A percentile compares a stretch with the other conserved stretches of the same genome.
Conservation (phyloP, 2,113 vertebrate species). For the Lagopus muta region DNA sequence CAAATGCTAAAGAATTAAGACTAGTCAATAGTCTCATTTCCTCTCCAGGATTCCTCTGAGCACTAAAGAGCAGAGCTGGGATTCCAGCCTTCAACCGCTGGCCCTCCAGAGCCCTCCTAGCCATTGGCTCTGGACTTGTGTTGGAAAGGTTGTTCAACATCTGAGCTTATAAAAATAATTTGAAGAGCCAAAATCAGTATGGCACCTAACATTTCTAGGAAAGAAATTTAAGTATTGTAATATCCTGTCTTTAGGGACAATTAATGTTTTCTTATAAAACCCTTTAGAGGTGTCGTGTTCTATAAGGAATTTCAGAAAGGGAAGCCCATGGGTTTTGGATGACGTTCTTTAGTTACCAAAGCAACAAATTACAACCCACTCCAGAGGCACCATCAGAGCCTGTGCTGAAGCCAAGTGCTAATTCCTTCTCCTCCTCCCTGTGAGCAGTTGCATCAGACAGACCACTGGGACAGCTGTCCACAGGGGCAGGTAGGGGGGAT, state of each 20-base stretch:
- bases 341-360: not conserved
- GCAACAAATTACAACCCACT: not conserved
- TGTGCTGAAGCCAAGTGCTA: not conserved
- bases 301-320: not conserved
- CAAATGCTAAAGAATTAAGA: not conserved
- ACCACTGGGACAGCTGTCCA: not conserved
- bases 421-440: not conserved
- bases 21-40: not conserved
- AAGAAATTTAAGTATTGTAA: not conserved
- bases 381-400: not conserved
- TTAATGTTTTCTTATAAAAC: not conserved
- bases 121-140: not conserved
- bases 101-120: not conserved
- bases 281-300: not conserved
- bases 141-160: not conserved
- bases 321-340: not conserved
- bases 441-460: not conserved
- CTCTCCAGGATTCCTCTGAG: not conserved
- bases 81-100: not conserved
- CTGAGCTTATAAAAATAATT: not conserved
- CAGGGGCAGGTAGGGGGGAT: not conserved
- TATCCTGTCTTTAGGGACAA: not conserved
- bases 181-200: constrained; percentile 3
- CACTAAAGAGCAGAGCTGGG: not conserved
- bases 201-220: not conserved